Percentiles rank a stretch among this genome's conserved stretches.
These are phyloP conservation scores for Tinea trinotella DNA, from an alignment of 2,888 invertebrate genomes.

Conservation along the genomic window DNA sequence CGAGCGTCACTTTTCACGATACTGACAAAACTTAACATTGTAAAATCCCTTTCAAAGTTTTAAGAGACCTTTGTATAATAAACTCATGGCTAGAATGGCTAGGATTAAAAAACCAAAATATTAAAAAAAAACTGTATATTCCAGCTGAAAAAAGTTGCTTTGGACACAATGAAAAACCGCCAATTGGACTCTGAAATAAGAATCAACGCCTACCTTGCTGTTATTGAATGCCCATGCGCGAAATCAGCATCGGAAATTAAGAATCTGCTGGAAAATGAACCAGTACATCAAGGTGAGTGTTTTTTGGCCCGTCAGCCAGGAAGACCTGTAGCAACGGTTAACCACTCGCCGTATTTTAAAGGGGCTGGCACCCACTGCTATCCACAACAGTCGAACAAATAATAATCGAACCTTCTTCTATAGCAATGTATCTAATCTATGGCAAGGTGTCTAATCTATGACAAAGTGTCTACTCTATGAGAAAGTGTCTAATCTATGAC, in stretches of 20 bases:
- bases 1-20: too few relatives aligned
- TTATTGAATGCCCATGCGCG: constrained; percentile 81
- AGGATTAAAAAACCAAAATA: too few relatives aligned
- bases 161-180: constrained; percentile 77
- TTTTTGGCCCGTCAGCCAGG: background rate
- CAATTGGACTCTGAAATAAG: constrained; percentile 90
- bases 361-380: background rate
- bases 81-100: too few relatives aligned
- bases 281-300: constrained; percentile 78
- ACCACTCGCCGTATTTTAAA: background rate
- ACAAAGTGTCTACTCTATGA: too few relatives aligned
- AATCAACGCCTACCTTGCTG: constrained; percentile 86
- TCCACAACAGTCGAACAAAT: background rate
- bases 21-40: too few relatives aligned
- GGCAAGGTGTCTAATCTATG: too few relatives aligned
- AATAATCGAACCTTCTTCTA: background rate
- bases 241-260: constrained; percentile 80
- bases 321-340: too few relatives aligned
- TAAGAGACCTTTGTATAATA: too few relatives aligned
- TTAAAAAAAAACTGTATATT: background rate
- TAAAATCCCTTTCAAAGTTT: too few relatives aligned
- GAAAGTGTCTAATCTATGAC: too few relatives aligned
- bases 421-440: too few relatives aligned
- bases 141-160: constrained; percentile 62
- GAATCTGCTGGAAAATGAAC: constrained; percentile 79